Evolutionary conservation across 2,888 invertebrate species (phyloP), one percentile per base, ranked within the genome.

Genomic region (Drosophila niveifrons): DNA sequence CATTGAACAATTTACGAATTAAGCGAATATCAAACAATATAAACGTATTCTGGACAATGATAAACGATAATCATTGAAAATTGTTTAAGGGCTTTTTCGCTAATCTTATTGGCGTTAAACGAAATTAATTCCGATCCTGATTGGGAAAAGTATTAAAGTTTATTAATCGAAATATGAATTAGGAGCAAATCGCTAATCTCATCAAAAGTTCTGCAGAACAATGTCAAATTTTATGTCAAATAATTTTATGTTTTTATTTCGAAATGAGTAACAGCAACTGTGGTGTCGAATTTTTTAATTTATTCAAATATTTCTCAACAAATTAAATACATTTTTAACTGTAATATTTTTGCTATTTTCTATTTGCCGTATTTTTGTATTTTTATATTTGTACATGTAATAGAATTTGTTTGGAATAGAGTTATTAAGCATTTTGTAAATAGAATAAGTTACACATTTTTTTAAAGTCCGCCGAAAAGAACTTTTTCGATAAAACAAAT

Each of bases 391-490:
- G 78, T 78, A 56, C 48, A 52, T 52, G 23, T 43, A 62, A 63
- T 7, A 43, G 46, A 36, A 57, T 72, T 68, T 46, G 36, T 48
- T 66, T 57, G n/a, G 6, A 44, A 64, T 43, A 66, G 52, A 62
- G n/a, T 52, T 53, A 68, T 67, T 50, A 55, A 47, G 39, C 13
- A 68, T 72, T 82, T 75, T 83, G 82, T 88, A 88, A 62, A 82
- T 87, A 88, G 80, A 47, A 58, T 86, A 86, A 82, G 77, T 68
- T 76, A n/a, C 36, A 41, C 36, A 39, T 50, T 51, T 82, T 83
- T 70, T 69, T 74, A 44, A 67, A 52, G 13, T 46, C 66, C 75
- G 77, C 71, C 72, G 70, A 67, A 62, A 10, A 48, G 52, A 81
- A 65, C 51, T 43, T 57, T 77, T 79, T 78, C 18, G 23, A 48